Percentiles rank a stretch among this genome's conserved stretches.
These are phyloP conservation scores for Sinella curviseta DNA, from an alignment of 1,140 invertebrate species.

Conservation along the genomic window DNA sequence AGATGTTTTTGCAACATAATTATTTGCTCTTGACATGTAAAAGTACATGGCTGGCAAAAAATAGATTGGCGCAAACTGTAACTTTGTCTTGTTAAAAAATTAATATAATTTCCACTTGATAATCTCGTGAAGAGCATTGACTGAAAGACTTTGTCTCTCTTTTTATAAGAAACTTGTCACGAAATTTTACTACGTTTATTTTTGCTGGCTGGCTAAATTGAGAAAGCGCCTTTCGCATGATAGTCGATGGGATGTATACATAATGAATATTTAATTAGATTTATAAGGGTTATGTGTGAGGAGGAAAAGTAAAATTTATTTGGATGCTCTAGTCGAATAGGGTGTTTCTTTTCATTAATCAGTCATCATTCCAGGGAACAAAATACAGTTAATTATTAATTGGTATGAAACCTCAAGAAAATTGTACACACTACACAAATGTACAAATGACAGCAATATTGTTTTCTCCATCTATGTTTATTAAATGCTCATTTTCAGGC, in stretches of 20 bases:
- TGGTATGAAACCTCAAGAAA: neutral
- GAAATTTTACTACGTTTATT: neutral
- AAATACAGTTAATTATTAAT: conserved; percentile 12
- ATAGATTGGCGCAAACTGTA: too few relatives aligned
- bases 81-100: too few relatives aligned
- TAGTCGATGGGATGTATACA: too few relatives aligned
- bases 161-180: too few relatives aligned
- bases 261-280: neutral
- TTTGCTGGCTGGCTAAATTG: too few relatives aligned
- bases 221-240: too few relatives aligned
- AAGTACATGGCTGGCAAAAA: too few relatives aligned
- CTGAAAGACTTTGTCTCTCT: too few relatives aligned
- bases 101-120: too few relatives aligned
- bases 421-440: neutral
- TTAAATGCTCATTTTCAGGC: neutral
- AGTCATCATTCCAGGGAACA: conserved; percentile 8
- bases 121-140: too few relatives aligned
- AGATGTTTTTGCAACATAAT: too few relatives aligned
- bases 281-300: neutral
- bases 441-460: conserved; percentile 1
- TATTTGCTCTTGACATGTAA: too few relatives aligned
- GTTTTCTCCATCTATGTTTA: neutral
- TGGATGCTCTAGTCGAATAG: neutral
- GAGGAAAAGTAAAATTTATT: neutral
- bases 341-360: conserved; percentile 21